phyloP scores from a whole-genome alignment of 2,113 vertebrate genomes.

The Telmatochromis sp. region DNA sequence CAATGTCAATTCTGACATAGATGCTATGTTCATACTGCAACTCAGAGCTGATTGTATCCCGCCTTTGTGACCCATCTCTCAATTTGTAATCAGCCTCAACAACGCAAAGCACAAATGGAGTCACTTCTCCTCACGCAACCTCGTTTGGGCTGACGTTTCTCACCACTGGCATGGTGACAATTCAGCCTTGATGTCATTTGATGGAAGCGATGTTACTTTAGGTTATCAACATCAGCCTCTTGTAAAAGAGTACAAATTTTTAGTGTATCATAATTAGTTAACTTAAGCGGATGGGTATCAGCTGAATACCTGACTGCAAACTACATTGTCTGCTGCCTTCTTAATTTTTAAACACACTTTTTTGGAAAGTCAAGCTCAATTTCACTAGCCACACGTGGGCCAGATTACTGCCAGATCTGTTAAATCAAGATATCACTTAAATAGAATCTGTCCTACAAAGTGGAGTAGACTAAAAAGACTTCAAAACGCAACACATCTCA shows the following conservation, averaged over 20 bases:
- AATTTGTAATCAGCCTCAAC: neutral
- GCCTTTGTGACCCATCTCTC: neutral
- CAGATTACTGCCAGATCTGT: neutral
- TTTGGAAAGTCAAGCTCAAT: neutral
- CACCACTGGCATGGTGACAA: neutral
- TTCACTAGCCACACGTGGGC: neutral
- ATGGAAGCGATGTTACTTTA: neutral
- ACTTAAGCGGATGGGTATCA: neutral
- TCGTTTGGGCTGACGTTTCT: neutral
- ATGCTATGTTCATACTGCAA: neutral
- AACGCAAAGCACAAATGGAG: neutral
- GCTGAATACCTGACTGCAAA: neutral
- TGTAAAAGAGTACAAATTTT: neutral
- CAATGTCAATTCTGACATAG: neutral
- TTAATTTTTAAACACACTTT: neutral
- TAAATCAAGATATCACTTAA: neutral
- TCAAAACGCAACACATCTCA: neutral
- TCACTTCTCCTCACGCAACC: neutral
- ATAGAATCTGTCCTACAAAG: neutral
- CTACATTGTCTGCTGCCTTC: neutral
- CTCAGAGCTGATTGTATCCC: neutral
- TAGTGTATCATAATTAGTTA: neutral
- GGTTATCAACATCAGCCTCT: neutral
- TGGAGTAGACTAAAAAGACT: neutral
- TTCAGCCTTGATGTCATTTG: neutral